Evolutionary conservation across 2,113 vertebrate genomes (phyloP), one percentile per base, ranked within the genome.

Genomic region (Serinus canaria): DNA sequence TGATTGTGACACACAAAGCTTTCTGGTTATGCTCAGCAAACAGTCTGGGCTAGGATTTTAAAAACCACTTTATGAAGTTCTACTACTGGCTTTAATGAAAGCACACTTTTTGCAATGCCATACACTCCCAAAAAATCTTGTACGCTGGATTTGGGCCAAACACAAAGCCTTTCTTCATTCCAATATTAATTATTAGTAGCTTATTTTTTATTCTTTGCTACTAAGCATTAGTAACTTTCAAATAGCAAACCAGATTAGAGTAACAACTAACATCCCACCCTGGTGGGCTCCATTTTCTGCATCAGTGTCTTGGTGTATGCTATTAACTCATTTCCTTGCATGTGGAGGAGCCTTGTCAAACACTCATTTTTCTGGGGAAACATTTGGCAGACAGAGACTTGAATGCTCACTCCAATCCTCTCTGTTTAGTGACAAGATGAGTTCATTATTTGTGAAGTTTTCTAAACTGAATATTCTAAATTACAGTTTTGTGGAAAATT

Each of bases 11-110:
- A 94, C 77, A 89, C 80, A 92, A 91, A 94, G 41, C 73, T 87
- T 94, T 95, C 94, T 94, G 93, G 81, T 92, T 96, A 94, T 85
- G 70, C 89, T 94, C 95, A 95, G 74, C 81, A 83, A 95, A 88
- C 94, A 92, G 79, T 59, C 78, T 83, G 94, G 73, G 75, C 21
- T 70, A 55, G 39, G 78, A 85, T 73, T 95, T 92, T 72, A 43
- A 89, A 72, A 93, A 92, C 76, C 66, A 76, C 28, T 85, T 91
- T 39, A 81, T 85, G 75, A 73, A 92, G 78, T 39, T 79, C 28
- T n/a, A 67, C 43, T 59, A 50, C 43, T 77, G 74, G 30, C 55
- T 93, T 85, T 92, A 89, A 92, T 90, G 87, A 95, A 95, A 91
- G 75, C 55, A 62, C 43, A 59, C 37, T 75, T 69, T 73, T 81